Evolutionary conservation across 2,797 vertebrate species (phyloP), one percentile per base, ranked within the genome.

Genomic region (Halcyon leucocephala): DNA sequence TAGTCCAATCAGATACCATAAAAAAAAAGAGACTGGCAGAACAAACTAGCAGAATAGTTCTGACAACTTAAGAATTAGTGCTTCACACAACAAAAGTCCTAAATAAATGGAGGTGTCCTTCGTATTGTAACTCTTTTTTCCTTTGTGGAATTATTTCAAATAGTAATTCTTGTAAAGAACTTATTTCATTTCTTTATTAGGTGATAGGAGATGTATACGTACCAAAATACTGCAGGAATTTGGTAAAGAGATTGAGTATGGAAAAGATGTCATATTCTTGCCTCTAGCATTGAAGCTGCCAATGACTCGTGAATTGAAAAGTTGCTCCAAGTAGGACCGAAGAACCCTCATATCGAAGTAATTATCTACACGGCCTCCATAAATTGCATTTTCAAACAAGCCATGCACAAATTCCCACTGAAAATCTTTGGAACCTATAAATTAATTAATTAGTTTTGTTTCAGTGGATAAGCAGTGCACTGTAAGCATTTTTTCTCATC

Each of bases 371-470:
- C 99, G 99, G 51, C 99, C 99, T 42, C 99, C 99, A 73, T 99
- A 99, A 97, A 99, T 99, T 82, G 99, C 99, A 81, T 98, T 99
- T 98, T 99, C 99, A 97, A 99, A 97, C 67, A 99, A 98, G 48
- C 99, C 99, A 46, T 98, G 99, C 70, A 99, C 98, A 95, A 99
- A 99, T 96, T 99, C 99, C 99, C 99, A 99, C 66, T 99, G 99
- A 95, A 99, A 98, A 60, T 95, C 83, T 98, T 98, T 99, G 83
- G 98, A 98, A 92, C 98, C 99, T 99, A 87, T 33, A 91, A 98
- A 92, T 96, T 19, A 93, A 71, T 79, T 82, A 86, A 86, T 81
- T 71, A 82, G 42, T 44, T 76, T 78, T 89, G 28, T 72, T 91
- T 69, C 48, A 84, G 12, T 31, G 28, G 49, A 77, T 37, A 77